These are phyloP conservation scores for Epizoanthus fatuus DNA, from an alignment of 92 coral and sea anemone species.

Conservation along the genomic window DNA sequence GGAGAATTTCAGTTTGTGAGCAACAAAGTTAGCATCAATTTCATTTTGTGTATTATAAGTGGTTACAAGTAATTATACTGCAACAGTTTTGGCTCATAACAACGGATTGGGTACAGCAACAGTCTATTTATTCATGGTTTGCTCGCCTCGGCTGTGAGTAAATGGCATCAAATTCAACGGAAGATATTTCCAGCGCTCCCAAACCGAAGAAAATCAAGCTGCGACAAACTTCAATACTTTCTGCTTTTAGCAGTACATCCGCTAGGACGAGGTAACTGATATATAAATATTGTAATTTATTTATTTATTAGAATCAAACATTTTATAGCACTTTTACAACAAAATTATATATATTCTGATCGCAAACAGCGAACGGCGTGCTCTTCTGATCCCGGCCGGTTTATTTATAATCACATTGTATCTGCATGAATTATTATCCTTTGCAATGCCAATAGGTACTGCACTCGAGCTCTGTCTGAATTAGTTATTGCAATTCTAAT, in stretches of 20 bases:
- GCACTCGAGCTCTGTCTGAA: conserved; percentile 16
- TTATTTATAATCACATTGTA: conserved; percentile 13
- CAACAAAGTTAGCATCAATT: conserved; percentile 23
- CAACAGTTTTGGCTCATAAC: conserved; percentile 14
- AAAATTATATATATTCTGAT: background rate
- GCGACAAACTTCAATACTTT: conserved; percentile 24
- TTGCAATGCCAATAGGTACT: conserved; percentile 15
- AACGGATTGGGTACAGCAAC: conserved; percentile 15
- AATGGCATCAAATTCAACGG: conserved; percentile 28
- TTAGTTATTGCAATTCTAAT: background rate
- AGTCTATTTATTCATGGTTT: conserved; percentile 11
- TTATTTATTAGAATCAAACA: conserved; percentile 8
- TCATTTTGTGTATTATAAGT: conserved; percentile 18
- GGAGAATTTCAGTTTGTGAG: conserved; percentile 22
- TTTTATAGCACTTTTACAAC: conserved; percentile 9
- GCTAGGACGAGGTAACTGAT: conserved; percentile 31
- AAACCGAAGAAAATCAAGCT: conserved; percentile 22
- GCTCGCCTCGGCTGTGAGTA: conserved; percentile 7
- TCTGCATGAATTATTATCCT: conserved; percentile 21
- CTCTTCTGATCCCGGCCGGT: conserved; percentile 1
- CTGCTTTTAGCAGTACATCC: conserved; percentile 33
- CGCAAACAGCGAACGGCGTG: conserved; percentile 14
- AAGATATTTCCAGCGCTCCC: conserved; percentile 20
- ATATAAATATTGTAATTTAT: conserved; percentile 2
- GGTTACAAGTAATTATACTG: background rate